phyloP scores from a whole-genome alignment of 2,113 vertebrate species.

The Sapayoa aenigma region DNA sequence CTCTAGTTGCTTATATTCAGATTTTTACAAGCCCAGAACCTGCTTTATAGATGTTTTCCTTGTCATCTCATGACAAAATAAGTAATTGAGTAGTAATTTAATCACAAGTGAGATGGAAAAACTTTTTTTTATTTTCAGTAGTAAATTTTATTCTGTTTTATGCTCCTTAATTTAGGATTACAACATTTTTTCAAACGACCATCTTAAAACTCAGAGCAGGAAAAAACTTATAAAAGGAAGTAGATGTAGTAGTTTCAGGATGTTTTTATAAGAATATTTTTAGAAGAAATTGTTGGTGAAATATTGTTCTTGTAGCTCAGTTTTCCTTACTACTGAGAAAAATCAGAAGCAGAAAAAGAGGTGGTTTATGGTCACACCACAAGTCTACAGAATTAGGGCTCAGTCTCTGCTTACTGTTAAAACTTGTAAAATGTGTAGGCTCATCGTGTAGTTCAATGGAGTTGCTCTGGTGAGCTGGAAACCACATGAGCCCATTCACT shows the following conservation, averaged over 20 bases:
- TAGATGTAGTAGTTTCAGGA: conserved; percentile 5
- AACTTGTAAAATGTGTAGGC: background rate
- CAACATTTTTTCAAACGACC: background rate
- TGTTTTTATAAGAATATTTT: conserved; percentile 61
- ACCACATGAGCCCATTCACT: background rate
- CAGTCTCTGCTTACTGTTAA: background rate
- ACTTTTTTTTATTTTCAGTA: background rate
- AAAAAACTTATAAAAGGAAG: background rate
- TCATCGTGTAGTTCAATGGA: background rate
- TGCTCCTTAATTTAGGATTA: background rate
- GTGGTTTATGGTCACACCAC: conserved; percentile 58
- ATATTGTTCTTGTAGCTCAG: conserved; percentile 54
- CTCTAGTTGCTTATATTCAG: background rate
- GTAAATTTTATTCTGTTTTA: background rate
- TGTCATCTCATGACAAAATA: background rate
- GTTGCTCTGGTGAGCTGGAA: background rate
- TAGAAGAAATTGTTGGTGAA: conserved; percentile 50
- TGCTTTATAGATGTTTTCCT: background rate
- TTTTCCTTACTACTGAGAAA: conserved; percentile 56
- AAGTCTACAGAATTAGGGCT: conserved; percentile 2
- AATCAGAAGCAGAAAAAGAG: conserved; percentile 63
- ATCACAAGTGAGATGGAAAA: background rate
- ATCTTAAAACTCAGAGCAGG: background rate
- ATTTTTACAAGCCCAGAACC: background rate
- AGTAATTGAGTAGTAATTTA: background rate